Evolutionary conservation across 92 coral and sea anemone genomes (phyloP), one percentile per base, ranked within the genome.

Genomic region (Epizoanthus rinbou): DNA sequence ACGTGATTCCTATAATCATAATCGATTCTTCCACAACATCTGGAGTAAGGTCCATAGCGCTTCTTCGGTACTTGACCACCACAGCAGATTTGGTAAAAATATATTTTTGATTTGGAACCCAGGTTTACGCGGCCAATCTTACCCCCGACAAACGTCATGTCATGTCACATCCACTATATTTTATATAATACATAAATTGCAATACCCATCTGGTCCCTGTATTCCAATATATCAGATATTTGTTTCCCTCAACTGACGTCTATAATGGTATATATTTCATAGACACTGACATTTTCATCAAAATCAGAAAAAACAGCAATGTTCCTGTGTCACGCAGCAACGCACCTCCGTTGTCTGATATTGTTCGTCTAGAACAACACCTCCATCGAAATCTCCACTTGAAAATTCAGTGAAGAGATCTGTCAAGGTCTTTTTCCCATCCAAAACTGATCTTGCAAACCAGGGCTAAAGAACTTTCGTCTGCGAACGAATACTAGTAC

Each of bases 81-180:
- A 59, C 78, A 73, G 57, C 78, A 73, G 24, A 73, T 14, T 10
- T 56, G 25, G 28, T 3, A 37, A 37, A 37, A 37, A 37, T 37
- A 37, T 37, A 37, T 37, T 37, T 37, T 37, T 37, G 3, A 3
- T 37, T 37, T 37, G 43, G 43, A 37, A 37, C 86, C 69, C 73
- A 67, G 58, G 19, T 68, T 68, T 8, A 23, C 47, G 60, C 88
- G 88, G 81, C 88, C 81, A 37, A 37, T 37, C 5, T 37, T 3
- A 37, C 43, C 43, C 31, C 43, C 6, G 5, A 37, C 43, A 37
- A 37, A 37, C 43, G 43, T 37, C 43, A 37, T 37, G 43, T 37
- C 43, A 37, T 3, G 43, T 37, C 6, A 37, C 43, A 4, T 37
- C 43, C 43, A 37, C 43, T 1, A 37, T 6, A 37, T 37, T 37